Evolutionary conservation across 2,888 invertebrate genomes (phyloP).

Genomic region (Tipula helvola): DNA sequence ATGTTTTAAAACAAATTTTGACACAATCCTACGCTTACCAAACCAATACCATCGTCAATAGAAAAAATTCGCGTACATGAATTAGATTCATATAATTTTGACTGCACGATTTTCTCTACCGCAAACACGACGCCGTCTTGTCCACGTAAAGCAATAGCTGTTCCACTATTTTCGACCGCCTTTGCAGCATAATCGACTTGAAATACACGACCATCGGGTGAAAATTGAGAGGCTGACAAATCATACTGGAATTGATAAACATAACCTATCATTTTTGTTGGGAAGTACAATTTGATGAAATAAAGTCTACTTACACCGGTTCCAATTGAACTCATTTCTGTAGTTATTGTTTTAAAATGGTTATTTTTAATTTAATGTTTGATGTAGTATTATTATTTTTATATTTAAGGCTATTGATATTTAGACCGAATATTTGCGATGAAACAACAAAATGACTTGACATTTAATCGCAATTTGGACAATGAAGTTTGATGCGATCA

Average conservation of each 20-base stretch:
- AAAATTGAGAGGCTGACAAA: slow-evolving; percentile 99
- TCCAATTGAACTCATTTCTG: slow-evolving; percentile 83
- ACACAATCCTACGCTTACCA: slow-evolving; percentile 43
- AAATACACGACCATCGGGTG: slow-evolving; percentile 97
- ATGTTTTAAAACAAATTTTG: neutral
- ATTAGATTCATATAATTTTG: slow-evolving; percentile 83
- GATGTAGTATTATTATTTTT: neutral
- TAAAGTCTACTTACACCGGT: slow-evolving; percentile 64
- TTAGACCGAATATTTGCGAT: neutral
- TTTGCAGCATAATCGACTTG: slow-evolving; percentile 99
- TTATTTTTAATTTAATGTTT: neutral
- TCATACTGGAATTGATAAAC: slow-evolving; percentile 65
- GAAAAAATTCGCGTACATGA: slow-evolving; percentile 87
- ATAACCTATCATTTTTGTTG: slow-evolving; percentile 6
- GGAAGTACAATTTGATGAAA: slow-evolving; percentile 17
- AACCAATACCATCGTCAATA: slow-evolving; percentile 87
- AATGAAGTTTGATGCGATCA: neutral
- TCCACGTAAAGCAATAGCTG: slow-evolving; percentile 86
- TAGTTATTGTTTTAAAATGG: neutral
- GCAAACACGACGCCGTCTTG: slow-evolving; percentile 96
- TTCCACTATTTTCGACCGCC: slow-evolving; percentile 96
- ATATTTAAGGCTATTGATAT: neutral
- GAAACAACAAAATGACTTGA: neutral
- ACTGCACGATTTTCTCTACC: slow-evolving; percentile 91
- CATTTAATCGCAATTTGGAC: neutral